These are phyloP conservation scores for Elaphurus davidianus DNA, from an alignment of 2,113 vertebrate species.

Conservation along the genomic window DNA sequence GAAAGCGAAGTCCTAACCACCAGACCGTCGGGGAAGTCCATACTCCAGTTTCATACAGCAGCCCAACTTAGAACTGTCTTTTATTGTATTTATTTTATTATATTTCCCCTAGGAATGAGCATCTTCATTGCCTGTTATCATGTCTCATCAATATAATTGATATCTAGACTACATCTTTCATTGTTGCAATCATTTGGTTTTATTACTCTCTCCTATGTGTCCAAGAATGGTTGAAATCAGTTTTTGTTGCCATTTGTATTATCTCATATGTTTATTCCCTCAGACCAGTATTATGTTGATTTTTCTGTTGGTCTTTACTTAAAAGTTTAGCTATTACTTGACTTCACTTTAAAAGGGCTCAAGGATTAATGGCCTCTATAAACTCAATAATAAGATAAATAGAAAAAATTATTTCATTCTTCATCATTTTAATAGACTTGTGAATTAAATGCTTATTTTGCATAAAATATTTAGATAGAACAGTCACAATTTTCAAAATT, in stretches of 20 bases:
- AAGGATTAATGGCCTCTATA: not conserved
- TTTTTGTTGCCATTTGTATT: conserved; percentile 13
- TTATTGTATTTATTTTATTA: not conserved
- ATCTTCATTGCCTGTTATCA: not conserved
- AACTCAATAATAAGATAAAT: not conserved
- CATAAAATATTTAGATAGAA: not conserved
- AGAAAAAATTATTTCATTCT: not conserved
- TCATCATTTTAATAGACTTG: not conserved
- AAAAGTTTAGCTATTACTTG: conserved; percentile 1
- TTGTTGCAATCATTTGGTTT: conserved; percentile 8
- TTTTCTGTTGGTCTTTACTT: not conserved
- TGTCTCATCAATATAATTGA: not conserved
- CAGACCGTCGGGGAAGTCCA: not conserved
- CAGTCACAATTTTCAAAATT: not conserved
- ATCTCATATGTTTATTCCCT: not conserved
- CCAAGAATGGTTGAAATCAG: not conserved
- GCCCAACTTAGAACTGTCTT: not conserved
- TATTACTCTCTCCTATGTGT: not conserved
- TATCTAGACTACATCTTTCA: not conserved
- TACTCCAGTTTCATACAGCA: not conserved
- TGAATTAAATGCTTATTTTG: not conserved
- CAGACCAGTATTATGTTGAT: not conserved
- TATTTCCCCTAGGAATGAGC: not conserved
- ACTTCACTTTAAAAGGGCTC: not conserved
- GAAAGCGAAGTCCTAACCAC: not conserved